Evolutionary conservation across 1,140 invertebrate species (phyloP).

Genomic region (Thaumatotibia leucotreta): DNA sequence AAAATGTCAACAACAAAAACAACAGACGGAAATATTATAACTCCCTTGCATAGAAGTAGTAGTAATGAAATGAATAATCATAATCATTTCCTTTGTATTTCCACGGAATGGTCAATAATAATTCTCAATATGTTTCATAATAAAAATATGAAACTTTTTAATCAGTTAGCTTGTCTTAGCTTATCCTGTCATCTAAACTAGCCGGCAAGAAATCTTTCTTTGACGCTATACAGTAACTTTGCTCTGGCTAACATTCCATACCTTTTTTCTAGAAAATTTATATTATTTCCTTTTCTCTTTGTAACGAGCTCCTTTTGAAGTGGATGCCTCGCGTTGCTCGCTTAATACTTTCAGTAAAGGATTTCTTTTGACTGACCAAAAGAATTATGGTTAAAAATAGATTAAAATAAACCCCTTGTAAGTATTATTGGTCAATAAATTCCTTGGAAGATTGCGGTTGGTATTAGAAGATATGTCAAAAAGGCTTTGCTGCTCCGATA

Average conservation of each 20-base stretch:
- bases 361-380: slow-evolving; percentile 9
- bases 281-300: slow-evolving; percentile 4
- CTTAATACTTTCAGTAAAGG: slow-evolving; percentile 4
- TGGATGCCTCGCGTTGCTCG: neutral
- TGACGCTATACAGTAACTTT: neutral
- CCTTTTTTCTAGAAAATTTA: slow-evolving; percentile 9
- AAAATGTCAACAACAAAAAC: too few relatives aligned
- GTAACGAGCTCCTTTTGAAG: slow-evolving; percentile 1
- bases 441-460: neutral
- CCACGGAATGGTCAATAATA: too few relatives aligned
- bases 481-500: neutral
- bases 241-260: slow-evolving; percentile 1
- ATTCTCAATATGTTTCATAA: too few relatives aligned
- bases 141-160: neutral
- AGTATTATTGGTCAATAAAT: neutral
- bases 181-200: neutral
- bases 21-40: too few relatives aligned
- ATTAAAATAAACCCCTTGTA: neutral
- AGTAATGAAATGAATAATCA: too few relatives aligned
- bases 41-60: too few relatives aligned
- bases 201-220: slow-evolving; percentile 1
- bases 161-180: neutral
- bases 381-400: neutral
- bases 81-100: too few relatives aligned
- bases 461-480: neutral